These are phyloP conservation scores for Epirrita christyi DNA, from an alignment of 2,888 invertebrate species.

Conservation along the genomic window DNA sequence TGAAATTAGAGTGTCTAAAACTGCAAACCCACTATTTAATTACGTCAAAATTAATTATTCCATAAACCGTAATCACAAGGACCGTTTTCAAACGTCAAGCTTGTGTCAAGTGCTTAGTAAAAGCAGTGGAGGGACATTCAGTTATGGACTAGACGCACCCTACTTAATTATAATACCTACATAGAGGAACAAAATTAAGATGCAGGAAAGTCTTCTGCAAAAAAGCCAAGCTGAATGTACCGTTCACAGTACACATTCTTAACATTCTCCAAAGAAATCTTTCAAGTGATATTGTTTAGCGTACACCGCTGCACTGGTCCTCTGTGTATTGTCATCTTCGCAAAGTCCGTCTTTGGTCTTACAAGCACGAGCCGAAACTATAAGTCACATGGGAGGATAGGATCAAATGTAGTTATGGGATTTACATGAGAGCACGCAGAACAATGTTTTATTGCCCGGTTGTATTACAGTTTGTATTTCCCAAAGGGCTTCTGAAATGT, in stretches of 20 bases:
- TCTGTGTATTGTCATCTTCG: constrained; percentile 23
- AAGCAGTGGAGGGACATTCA: too few relatives aligned
- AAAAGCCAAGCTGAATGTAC: neutral
- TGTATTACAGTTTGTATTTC: constrained; percentile 75
- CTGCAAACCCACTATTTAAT: too few relatives aligned
- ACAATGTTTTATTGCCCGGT: constrained; percentile 70
- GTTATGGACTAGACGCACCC: too few relatives aligned
- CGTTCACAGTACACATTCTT: neutral
- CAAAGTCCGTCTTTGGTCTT: constrained; percentile 21
- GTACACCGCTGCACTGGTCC: neutral
- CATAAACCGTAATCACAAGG: too few relatives aligned
- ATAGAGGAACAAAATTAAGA: too few relatives aligned
- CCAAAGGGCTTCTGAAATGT: constrained; percentile 65
- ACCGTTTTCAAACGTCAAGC: too few relatives aligned
- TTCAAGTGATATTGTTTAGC: neutral
- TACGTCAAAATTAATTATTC: too few relatives aligned
- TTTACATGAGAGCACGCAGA: constrained; percentile 72
- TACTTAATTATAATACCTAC: too few relatives aligned
- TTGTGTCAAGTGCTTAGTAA: too few relatives aligned
- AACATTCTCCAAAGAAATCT: neutral
- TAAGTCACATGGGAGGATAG: constrained; percentile 57
- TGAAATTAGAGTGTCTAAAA: too few relatives aligned
- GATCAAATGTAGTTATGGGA: constrained; percentile 69
- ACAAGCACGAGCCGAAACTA: constrained; percentile 47
- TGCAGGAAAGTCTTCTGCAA: constrained; percentile 5